Base-by-base conservation (phyloP, 2,113 vertebrate species). In the Cyprinus carpio region DNA sequence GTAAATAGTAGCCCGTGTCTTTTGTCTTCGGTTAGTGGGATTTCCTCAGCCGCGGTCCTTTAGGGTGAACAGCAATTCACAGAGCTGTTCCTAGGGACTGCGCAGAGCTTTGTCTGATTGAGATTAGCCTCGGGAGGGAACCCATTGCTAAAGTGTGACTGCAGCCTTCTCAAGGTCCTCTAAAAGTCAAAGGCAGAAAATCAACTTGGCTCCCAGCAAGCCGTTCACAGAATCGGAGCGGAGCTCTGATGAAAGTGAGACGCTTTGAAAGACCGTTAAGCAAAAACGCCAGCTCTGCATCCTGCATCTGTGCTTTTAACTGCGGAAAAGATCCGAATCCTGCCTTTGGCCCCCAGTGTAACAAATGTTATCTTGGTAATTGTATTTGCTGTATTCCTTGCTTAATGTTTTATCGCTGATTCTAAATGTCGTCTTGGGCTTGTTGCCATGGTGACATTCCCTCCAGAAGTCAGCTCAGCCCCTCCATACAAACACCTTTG, bases 381-480 rank as follows among this genome's bases (percentile, higher is more conserved):
- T 85, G 72, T 80, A 83, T 87, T 84, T 85, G 75, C 83, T 77
- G 85, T 88, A 79, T 88, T 85, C 85, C 56, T 81, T 54, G 69
- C 86, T 88, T 86, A 87, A 82, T 87, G 85, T 88, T 88, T 89
- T 80, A 87, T 89, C 81, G 69, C 82, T 65, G 65, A 88, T 87
- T 87, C 82, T 60, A 87, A 89, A 86, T 85, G 89, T 88, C 87
- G 46, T 88, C 87, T 88, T 85, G 83, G 85, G 83, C 89, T 88
- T 72, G 89, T 89, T 89, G 89, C 89, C 89, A 89, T 89, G 89
- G 89, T 81, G 85, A 88, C 75, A 58, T 80, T 88, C 58, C 85
- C 84, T 87, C 86, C 81, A 86, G 84, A 88, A 88, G 85, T 89
- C 87, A 82, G 85, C 76, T 29, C 75, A 37, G 67, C 79, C 78